phyloP scores from a whole-genome alignment of 2,797 vertebrate species.

The Lophius americanus region DNA sequence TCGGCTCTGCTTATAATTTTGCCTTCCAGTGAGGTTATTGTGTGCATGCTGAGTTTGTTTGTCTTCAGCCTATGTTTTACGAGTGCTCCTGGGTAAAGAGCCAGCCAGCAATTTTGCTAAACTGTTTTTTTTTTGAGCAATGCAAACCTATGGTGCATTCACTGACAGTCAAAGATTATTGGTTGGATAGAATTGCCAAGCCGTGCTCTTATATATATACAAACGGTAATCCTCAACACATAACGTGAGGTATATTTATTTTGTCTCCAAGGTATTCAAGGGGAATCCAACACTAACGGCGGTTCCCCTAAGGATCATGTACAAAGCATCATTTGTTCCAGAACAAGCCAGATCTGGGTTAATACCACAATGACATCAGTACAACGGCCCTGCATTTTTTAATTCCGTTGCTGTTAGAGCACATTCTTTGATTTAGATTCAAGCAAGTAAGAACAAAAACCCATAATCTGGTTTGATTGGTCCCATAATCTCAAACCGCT shows the following conservation, averaged over 20 bases:
- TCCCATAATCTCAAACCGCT: constrained; percentile 76
- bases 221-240: constrained; percentile 14
- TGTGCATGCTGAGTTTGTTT: constrained; percentile 16
- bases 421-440: constrained; percentile 2
- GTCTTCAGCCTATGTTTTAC: constrained; percentile 19
- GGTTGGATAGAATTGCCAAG: constrained; percentile 41
- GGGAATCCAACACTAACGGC: too few relatives aligned
- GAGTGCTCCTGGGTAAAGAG: constrained; percentile 23
- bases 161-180: constrained; percentile 49
- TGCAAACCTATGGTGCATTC: constrained; percentile 28
- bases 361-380: constrained; percentile 58
- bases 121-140: constrained; percentile 56
- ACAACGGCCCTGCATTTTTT: constrained; percentile 26
- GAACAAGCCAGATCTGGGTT: constrained; percentile 61
- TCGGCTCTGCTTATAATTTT: constrained; percentile 28
- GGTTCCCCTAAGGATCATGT: constrained; percentile 1
- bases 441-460: constrained; percentile 61
- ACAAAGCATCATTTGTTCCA: constrained; percentile 39
- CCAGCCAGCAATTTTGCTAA: constrained; percentile 37
- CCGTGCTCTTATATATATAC: constrained; percentile 16
- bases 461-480: constrained; percentile 79
- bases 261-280: background rate
- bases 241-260: constrained; percentile 9
- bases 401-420: constrained; percentile 28
- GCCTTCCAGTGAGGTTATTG: constrained; percentile 16